These are phyloP conservation scores for Anthonomus grandis DNA, from an alignment of 1,140 invertebrate genomes.

Conservation along the genomic window DNA sequence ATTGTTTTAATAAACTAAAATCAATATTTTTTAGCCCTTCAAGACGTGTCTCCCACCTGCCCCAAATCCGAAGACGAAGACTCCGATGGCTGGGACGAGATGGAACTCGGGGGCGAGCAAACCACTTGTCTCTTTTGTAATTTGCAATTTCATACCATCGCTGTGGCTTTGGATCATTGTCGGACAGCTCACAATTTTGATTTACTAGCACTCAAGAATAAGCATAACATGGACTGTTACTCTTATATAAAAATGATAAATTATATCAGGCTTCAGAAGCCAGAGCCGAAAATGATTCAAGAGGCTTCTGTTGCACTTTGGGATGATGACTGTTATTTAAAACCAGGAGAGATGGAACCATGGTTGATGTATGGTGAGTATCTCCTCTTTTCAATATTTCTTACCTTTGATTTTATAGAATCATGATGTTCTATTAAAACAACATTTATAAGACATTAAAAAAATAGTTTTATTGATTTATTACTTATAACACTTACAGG, in stretches of 20 bases:
- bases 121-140: constrained; percentile 59
- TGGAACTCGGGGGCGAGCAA: constrained; percentile 47
- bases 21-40: constrained; percentile 21
- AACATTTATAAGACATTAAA: not conserved
- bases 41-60: constrained; percentile 10
- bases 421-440: too few relatives aligned
- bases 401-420: too few relatives aligned
- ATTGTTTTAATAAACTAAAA: constrained; percentile 6
- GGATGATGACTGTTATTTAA: constrained; percentile 77
- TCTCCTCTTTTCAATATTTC: not conserved
- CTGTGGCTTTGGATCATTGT: constrained; percentile 57
- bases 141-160: constrained; percentile 52
- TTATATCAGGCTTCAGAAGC: constrained; percentile 69
- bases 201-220: constrained; percentile 62
- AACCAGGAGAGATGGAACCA: constrained; percentile 74
- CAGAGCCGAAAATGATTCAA: constrained; percentile 57
- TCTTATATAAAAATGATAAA: constrained; percentile 87
- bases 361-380: constrained; percentile 79
- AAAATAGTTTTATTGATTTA: too few relatives aligned
- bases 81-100: constrained; percentile 49
- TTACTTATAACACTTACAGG: too few relatives aligned
- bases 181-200: constrained; percentile 65
- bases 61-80: constrained; percentile 39
- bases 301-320: constrained; percentile 56
- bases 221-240: constrained; percentile 76